Base-by-base conservation (phyloP, 2,113 vertebrate genomes). In the Paedocypris sp. region DNA sequence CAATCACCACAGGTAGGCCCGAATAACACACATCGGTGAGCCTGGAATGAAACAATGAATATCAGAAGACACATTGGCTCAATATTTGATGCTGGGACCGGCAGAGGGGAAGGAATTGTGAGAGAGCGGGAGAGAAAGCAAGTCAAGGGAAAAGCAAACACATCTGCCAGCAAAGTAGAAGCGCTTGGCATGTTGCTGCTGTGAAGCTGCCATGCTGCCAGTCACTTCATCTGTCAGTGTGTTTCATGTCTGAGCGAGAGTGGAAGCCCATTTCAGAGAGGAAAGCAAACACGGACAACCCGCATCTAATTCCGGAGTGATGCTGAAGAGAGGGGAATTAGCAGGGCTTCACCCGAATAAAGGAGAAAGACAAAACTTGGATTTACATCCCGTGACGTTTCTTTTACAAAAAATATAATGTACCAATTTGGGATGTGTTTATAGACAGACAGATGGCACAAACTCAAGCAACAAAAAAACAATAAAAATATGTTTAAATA, bases 41-140 rank as follows among this genome's bases (percentile, higher is more conserved):
- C 60, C 48, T 10, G n/a, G 42, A 62, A 57, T 20, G 13, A 54
- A 38, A n/a, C 8, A n/a, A 49, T 45, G 51, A 49, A 11, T 49
- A 38, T 53, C 15, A 48, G 46, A 47, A 39, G 33, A 19, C 33
- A 13, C 18, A n/a, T 60, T 1, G 1, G 13, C 46, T 54, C 49
- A 32, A 61, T 64, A 53, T 64, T 33, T 72, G n/a, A 63, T 60
- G 38, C 36, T 10, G 31, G 23, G 20, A 42, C 41, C 57, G 50
- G 59, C 33, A 56, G 15, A 23, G 35, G 38, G 25, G 43, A n/a
- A n/a, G n/a, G n/a, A n/a, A n/a, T 22, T 39, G 20, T 64, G 45
- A n/a, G n/a, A n/a, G n/a, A n/a, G 9, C 46, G n/a, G 12, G 23
- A 16, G 32, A 56, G 12, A 59, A 23, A 39, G 33, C n/a, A 13